phyloP scores from a whole-genome alignment of 1,140 invertebrate species.

The Drosophila pallidifrons region DNA sequence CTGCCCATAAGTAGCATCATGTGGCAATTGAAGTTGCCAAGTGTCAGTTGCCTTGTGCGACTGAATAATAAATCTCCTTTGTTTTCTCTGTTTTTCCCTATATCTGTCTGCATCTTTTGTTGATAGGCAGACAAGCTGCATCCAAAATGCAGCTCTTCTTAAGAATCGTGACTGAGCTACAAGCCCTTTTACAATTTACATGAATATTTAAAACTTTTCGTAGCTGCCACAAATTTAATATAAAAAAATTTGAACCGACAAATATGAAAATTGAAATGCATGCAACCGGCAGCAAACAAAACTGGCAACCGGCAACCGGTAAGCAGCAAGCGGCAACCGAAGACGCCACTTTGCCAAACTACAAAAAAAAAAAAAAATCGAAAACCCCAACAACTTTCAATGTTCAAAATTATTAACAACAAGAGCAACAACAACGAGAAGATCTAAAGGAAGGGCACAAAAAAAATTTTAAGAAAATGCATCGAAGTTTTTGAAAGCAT shows the following conservation, averaged over 20 bases:
- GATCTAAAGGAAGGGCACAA: neutral
- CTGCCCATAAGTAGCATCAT: slow-evolving; percentile 47
- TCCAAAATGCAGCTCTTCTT: slow-evolving; percentile 69
- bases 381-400: slow-evolving; percentile 55
- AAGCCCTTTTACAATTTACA: slow-evolving; percentile 66
- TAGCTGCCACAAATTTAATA: slow-evolving; percentile 60
- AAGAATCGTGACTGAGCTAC: slow-evolving; percentile 72
- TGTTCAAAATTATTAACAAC: slow-evolving; percentile 61
- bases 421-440: slow-evolving; percentile 14
- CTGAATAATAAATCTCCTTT: slow-evolving; percentile 69
- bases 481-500: slow-evolving; percentile 77
- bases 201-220: slow-evolving; percentile 68
- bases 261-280: slow-evolving; percentile 69
- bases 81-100: neutral
- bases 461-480: slow-evolving; percentile 49
- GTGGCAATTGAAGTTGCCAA: slow-evolving; percentile 18
- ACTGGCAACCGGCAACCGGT: no score
- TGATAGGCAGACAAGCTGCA: slow-evolving; percentile 45
- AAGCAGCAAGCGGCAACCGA: slow-evolving; percentile 8
- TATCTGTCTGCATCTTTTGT: no score
- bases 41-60: slow-evolving; percentile 13
- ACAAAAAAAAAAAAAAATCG: neutral
- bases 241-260: slow-evolving; percentile 32
- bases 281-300: slow-evolving; percentile 1
- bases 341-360: slow-evolving; percentile 39